phyloP scores from a whole-genome alignment of 2,888 invertebrate genomes.

The Hesperia comma region DNA sequence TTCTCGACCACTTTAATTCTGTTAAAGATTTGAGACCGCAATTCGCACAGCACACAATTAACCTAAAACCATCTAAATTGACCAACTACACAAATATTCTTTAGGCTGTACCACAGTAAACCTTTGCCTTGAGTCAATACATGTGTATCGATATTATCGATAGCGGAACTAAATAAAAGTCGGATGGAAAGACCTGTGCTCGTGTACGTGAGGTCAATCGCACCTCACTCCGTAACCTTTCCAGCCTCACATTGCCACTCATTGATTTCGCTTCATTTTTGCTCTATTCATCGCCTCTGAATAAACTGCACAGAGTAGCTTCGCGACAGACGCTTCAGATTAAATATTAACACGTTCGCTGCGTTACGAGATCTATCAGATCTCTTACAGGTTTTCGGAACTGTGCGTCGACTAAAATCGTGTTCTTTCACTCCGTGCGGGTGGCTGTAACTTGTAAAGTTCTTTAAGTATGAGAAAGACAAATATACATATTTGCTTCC shows the following conservation, averaged over 20 bases:
- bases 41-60: too few species aligned
- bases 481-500: too few species aligned
- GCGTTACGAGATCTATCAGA: too few species aligned
- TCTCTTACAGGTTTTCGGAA: too few species aligned
- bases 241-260: conserved; percentile 9
- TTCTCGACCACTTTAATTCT: too few species aligned
- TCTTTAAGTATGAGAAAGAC: too few species aligned
- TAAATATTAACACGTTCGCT: too few species aligned
- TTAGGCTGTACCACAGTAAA: neutral
- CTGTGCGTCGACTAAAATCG: too few species aligned
- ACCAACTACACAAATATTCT: neutral
- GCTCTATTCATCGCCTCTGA: conserved; percentile 21
- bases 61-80: neutral
- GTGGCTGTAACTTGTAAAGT: too few species aligned
- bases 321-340: neutral
- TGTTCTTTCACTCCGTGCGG: too few species aligned
- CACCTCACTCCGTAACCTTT: conserved; percentile 27
- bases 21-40: too few species aligned
- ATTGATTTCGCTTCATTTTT: conserved; percentile 29
- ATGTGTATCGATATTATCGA: too few species aligned
- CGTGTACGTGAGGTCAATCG: conserved; percentile 18
- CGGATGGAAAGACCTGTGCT: conserved; percentile 5
- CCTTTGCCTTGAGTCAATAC: neutral
- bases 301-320: conserved; percentile 15
- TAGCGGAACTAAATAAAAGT: conserved; percentile 14